These are phyloP conservation scores for Propithecus deckenii DNA, from an alignment of 2,797 vertebrate species.

Conservation along the genomic window DNA sequence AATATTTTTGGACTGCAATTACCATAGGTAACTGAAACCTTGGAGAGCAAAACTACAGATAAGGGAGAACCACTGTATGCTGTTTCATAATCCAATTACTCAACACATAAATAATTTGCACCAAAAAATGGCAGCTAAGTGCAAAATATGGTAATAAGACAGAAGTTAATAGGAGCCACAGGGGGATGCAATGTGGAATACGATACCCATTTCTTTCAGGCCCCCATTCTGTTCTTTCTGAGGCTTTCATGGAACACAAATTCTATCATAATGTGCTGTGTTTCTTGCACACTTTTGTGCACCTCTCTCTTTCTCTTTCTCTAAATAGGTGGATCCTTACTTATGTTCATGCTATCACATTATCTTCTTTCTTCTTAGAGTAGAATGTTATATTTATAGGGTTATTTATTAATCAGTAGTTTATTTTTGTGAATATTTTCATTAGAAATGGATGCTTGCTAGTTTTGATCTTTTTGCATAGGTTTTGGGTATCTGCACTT, in stretches of 20 bases:
- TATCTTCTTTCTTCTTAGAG: background rate
- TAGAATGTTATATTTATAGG: background rate
- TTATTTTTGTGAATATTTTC: background rate
- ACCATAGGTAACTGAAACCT: background rate
- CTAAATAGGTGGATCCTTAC: background rate
- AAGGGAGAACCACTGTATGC: background rate
- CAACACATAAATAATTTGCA: background rate
- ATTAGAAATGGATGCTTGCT: background rate
- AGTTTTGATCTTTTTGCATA: background rate
- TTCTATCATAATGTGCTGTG: rapidly evolving
- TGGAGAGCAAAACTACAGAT: background rate
- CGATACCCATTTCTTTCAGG: rapidly evolving
- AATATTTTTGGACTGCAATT: background rate
- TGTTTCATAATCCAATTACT: background rate
- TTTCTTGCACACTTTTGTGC: background rate
- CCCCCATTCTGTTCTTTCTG: background rate
- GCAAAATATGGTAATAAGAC: background rate
- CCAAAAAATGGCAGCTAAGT: background rate
- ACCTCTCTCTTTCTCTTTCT: background rate
- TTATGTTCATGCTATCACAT: background rate
- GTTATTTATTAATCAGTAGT: background rate
- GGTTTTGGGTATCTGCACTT: background rate
- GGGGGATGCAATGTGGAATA: too few relatives aligned
- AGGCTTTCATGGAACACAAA: background rate
- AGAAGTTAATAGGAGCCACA: background rate